phyloP scores from a whole-genome alignment of 2,113 vertebrate species.

The Turnix velox region DNA sequence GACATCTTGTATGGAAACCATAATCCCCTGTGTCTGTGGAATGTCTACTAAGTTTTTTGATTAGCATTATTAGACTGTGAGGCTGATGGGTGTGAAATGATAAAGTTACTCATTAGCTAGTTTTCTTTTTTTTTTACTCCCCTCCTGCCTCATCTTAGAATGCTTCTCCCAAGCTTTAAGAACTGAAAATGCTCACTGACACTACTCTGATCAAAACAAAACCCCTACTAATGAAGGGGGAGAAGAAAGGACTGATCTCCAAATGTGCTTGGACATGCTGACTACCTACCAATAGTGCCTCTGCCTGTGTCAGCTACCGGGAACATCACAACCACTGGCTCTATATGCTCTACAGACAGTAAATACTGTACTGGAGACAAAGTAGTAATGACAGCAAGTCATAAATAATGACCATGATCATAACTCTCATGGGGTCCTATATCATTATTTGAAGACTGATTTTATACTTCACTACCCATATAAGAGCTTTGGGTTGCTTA shows the following conservation, averaged over 20 bases:
- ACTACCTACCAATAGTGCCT: neutral
- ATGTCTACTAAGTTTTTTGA: conserved; percentile 16
- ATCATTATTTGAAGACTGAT: neutral
- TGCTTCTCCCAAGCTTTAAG: neutral
- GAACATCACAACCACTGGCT: neutral
- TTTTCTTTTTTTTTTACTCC: neutral
- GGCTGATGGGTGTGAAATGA: neutral
- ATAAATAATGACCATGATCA: neutral
- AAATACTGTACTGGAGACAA: neutral
- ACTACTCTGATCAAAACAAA: neutral
- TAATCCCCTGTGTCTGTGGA: neutral
- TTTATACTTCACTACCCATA: neutral
- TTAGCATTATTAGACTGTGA: neutral
- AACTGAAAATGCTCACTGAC: neutral
- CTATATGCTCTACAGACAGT: neutral
- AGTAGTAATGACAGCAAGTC: neutral
- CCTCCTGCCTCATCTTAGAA: neutral
- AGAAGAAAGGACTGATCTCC: neutral
- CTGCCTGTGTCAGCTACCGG: accelerated
- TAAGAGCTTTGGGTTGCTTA: neutral
- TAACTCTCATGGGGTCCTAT: neutral
- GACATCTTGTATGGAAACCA: conserved; percentile 14
- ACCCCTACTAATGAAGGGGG: neutral
- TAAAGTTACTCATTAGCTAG: neutral
- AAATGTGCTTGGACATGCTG: accelerated